Percentiles rank a stretch among this genome's conserved stretches.
Conservation (phyloP, 2,797 vertebrate genomes). For the Morus bassanus region DNA sequence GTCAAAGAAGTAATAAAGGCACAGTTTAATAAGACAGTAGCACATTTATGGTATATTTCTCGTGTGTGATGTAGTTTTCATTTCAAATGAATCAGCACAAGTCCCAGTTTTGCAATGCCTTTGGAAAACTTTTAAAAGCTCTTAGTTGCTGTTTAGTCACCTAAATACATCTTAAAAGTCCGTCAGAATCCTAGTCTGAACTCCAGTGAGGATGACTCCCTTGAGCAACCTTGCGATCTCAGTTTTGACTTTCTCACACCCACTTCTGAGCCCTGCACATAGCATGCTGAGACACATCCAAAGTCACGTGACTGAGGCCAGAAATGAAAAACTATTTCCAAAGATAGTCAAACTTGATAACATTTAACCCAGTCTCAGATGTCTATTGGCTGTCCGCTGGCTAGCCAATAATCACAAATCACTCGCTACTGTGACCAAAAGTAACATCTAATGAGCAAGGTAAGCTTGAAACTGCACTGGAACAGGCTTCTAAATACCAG, state of each 20-base stretch:
- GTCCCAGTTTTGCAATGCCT: neutral
- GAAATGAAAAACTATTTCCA: neutral
- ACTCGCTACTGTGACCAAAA: neutral
- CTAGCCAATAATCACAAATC: neutral
- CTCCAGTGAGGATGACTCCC: neutral
- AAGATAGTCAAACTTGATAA: neutral
- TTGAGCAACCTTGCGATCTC: neutral
- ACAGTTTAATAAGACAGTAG: neutral
- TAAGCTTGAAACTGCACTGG: neutral
- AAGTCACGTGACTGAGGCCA: neutral
- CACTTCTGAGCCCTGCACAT: neutral
- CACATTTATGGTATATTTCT: neutral
- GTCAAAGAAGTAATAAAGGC: neutral
- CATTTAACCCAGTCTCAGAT: neutral
- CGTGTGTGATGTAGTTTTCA: neutral
- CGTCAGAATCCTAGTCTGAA: neutral
- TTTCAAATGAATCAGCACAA: neutral
- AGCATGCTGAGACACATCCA: neutral
- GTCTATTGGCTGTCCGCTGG: neutral
- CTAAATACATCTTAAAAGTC: neutral
- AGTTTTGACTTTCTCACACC: neutral
- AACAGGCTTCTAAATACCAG: neutral
- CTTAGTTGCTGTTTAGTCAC: neutral
- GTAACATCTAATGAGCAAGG: neutral
- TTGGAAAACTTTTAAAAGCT: neutral